A percentile compares a stretch with the other conserved stretches of the same genome.
Evolutionary conservation across 2,888 invertebrate species (phyloP).

Genomic region (Acanthoscelides obtectus): DNA sequence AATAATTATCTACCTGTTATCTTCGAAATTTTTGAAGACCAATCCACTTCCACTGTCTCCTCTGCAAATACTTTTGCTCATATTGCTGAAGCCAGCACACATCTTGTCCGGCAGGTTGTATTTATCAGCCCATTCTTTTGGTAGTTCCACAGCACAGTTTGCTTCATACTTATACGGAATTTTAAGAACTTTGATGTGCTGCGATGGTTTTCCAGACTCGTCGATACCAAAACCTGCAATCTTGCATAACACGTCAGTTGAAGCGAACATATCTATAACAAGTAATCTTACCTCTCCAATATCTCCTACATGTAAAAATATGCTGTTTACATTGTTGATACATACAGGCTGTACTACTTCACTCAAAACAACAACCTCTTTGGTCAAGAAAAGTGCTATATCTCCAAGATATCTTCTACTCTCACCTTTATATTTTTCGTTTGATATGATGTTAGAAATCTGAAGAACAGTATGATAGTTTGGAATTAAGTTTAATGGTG

Average conservation of each 20-base stretch:
- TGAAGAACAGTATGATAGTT: too few relatives aligned
- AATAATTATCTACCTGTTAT: constrained; percentile 16
- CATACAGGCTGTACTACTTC: constrained; percentile 19
- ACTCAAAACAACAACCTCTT: constrained; percentile 11
- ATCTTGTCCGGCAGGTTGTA: constrained; percentile 21
- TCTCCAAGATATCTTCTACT: constrained; percentile 16
- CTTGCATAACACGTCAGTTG: too few relatives aligned
- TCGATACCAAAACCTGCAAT: constrained; percentile 20
- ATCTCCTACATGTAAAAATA: constrained; percentile 11
- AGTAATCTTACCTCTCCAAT: constrained; percentile 18
- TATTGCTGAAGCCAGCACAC: constrained; percentile 17
- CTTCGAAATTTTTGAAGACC: constrained; percentile 15
- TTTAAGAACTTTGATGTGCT: constrained; percentile 13
- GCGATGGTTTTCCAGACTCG: constrained; percentile 13
- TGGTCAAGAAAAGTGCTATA: constrained; percentile 16
- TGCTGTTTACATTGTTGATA: constrained; percentile 14
- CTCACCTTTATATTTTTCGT: constrained; percentile 15
- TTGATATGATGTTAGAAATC: constrained; percentile 12
- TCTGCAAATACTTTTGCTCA: constrained; percentile 17
- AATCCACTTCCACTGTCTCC: constrained; percentile 23
- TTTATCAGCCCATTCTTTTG: constrained; percentile 15
- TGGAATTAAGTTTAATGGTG: too few relatives aligned
- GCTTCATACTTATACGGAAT: constrained; percentile 19
- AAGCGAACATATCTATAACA: too few relatives aligned
- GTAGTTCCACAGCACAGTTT: constrained; percentile 17